These are phyloP conservation scores for Holacanthella duospinosa DNA, from an alignment of 2,888 invertebrate species.

Conservation along the genomic window DNA sequence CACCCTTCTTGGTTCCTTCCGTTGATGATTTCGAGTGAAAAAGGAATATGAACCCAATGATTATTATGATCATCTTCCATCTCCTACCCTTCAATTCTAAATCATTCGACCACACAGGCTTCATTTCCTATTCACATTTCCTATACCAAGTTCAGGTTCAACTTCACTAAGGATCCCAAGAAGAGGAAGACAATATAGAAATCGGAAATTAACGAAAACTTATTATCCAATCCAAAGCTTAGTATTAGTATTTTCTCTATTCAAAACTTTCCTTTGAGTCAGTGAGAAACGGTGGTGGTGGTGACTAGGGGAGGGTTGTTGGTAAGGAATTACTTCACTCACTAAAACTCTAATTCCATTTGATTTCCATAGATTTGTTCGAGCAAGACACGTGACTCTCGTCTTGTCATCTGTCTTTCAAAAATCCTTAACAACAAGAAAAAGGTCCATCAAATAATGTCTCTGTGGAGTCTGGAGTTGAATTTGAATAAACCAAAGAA, in stretches of 20 bases:
- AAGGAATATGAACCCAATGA: not conserved
- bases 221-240: too few species aligned
- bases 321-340: too few species aligned
- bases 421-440: conserved; percentile 2
- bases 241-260: too few species aligned
- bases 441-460: not conserved
- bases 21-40: too few species aligned
- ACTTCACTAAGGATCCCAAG: not conserved
- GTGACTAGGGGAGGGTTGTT: too few species aligned
- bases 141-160: not conserved
- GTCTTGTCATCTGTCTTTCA: not conserved
- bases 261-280: too few species aligned
- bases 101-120: not conserved
- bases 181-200: not conserved
- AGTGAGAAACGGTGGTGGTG: too few species aligned
- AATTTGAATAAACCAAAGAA: not conserved
- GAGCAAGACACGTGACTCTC: not conserved
- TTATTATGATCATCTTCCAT: not conserved
- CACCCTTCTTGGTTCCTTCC: not conserved
- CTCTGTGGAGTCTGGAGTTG: not conserved
- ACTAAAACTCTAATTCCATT: not conserved
- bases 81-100: too few species aligned
- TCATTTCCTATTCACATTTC: not conserved
- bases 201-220: too few species aligned
- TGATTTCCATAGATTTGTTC: not conserved